These are phyloP conservation scores for Slavum lentiscoides DNA, from an alignment of 2,888 invertebrate species.

Conservation along the genomic window DNA sequence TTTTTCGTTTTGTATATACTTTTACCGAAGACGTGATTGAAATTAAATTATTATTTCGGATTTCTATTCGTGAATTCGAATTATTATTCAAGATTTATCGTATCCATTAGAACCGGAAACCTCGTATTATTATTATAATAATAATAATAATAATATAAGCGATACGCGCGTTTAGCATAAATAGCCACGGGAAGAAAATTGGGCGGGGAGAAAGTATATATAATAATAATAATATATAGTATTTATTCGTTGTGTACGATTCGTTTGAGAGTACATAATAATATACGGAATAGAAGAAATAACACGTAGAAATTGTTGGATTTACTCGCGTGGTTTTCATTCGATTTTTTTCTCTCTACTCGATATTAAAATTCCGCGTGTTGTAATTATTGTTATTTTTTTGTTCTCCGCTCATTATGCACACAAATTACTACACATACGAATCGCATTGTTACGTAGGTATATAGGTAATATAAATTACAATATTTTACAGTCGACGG, in stretches of 20 bases:
- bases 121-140: too few species aligned
- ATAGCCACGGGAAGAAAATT: not conserved
- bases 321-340: slow-evolving; percentile 1
- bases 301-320: not conserved
- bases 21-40: slow-evolving; percentile 23
- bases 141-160: too few species aligned
- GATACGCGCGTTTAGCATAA: not conserved
- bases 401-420: not conserved
- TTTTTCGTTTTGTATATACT: not conserved
- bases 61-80: slow-evolving; percentile 27
- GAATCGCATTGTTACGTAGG: slow-evolving; percentile 12
- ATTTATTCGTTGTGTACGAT: too few species aligned
- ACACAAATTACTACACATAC: not conserved
- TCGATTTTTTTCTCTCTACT: not conserved
- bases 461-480: too few species aligned
- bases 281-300: not conserved
- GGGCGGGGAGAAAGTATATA: not conserved
- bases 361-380: not conserved
- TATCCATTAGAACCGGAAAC: slow-evolving; percentile 30
- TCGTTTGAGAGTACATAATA: not conserved
- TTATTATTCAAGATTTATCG: slow-evolving; percentile 24
- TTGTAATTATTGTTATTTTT: slow-evolving; percentile 2
- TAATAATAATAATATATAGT: not conserved
- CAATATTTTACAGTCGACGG: not conserved
- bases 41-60: slow-evolving; percentile 17